Conservation (phyloP, 2,888 invertebrate genomes). For the Drosophila austrosaltans region DNA sequence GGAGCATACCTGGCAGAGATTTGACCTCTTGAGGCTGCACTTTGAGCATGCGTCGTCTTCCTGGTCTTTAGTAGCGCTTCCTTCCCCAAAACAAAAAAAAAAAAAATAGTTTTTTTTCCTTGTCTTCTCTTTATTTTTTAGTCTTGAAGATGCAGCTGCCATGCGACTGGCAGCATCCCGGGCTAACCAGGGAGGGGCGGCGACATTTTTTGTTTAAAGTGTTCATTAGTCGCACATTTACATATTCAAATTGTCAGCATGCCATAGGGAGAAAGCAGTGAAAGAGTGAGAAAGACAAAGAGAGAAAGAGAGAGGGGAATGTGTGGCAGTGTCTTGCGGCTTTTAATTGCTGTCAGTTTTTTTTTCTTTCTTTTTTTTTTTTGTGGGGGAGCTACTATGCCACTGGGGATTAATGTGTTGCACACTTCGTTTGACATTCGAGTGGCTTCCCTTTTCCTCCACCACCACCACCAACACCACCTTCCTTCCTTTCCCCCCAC, state of each 20-base stretch:
- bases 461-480: constrained; percentile 12
- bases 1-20: constrained; percentile 52
- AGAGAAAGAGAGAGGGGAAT: constrained; percentile 19
- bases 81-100: constrained; percentile 22
- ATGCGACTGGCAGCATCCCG: constrained; percentile 48
- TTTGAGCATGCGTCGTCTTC: constrained; percentile 49
- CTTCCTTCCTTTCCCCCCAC: constrained; percentile 11
- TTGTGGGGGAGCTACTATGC: constrained; percentile 27
- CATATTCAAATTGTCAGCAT: constrained; percentile 78
- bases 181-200: constrained; percentile 35
- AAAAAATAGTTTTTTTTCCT: constrained; percentile 22
- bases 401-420: constrained; percentile 76
- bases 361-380: constrained; percentile 18
- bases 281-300: not conserved
- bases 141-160: constrained; percentile 54
- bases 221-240: constrained; percentile 82
- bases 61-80: not conserved
- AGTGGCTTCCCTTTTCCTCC: constrained; percentile 45
- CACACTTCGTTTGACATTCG: constrained; percentile 80
- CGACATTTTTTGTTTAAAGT: constrained; percentile 69
- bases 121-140: constrained; percentile 45
- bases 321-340: constrained; percentile 65
- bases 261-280: constrained; percentile 24
- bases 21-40: constrained; percentile 53
- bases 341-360: constrained; percentile 72